phyloP scores from a whole-genome alignment of 2,797 vertebrate species.

The Oreonectes daqikongensis region DNA sequence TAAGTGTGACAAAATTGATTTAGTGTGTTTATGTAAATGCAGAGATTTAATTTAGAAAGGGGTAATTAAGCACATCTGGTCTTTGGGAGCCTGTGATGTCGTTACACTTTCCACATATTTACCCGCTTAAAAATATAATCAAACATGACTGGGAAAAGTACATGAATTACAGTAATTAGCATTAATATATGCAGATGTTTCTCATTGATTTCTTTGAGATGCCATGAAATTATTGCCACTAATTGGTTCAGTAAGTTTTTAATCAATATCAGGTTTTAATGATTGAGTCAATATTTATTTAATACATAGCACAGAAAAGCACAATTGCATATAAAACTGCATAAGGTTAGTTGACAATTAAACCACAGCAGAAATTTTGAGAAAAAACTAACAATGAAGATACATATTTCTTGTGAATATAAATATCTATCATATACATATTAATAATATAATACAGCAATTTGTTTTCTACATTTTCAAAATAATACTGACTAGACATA shows the following conservation, averaged over 20 bases:
- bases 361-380: too few relatives aligned
- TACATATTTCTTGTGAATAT: too few relatives aligned
- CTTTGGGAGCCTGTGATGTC: slow-evolving; percentile 34
- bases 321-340: too few relatives aligned
- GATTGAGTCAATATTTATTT: too few relatives aligned
- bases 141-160: slow-evolving; percentile 29
- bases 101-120: slow-evolving; percentile 39
- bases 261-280: neutral
- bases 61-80: slow-evolving; percentile 51
- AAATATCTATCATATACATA: too few relatives aligned
- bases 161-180: slow-evolving; percentile 41
- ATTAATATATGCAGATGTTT: slow-evolving; percentile 14
- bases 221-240: neutral
- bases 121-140: slow-evolving; percentile 40
- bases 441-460: too few relatives aligned
- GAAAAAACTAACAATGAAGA: too few relatives aligned
- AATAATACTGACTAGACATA: too few relatives aligned
- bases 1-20: slow-evolving; percentile 46
- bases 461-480: too few relatives aligned
- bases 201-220: neutral
- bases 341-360: too few relatives aligned
- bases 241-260: neutral
- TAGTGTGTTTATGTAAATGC: slow-evolving; percentile 49
- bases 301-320: too few relatives aligned
- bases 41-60: slow-evolving; percentile 45